Evolutionary conservation across 2,888 invertebrate species (phyloP).

Genomic region (Melanophora roralis): DNA sequence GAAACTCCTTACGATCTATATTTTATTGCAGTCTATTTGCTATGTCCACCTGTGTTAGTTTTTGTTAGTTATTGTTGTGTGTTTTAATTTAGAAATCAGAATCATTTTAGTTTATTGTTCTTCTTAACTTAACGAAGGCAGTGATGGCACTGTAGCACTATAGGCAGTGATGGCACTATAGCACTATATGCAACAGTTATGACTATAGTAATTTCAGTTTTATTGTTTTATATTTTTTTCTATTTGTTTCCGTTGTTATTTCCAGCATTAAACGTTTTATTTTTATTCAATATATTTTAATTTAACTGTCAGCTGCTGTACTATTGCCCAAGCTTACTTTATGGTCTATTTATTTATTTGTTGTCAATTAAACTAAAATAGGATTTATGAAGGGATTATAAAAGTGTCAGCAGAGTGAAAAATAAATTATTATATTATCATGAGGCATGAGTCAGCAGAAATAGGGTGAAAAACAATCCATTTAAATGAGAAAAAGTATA

Average conservation of each 20-base stretch:
- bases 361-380: constrained; percentile 50
- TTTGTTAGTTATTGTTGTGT: no score
- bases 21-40: not conserved
- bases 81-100: no score
- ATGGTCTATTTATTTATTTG: constrained; percentile 31
- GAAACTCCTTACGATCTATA: not conserved
- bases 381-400: constrained; percentile 59
- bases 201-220: constrained; percentile 12
- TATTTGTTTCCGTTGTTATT: not conserved
- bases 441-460: not conserved
- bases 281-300: not conserved
- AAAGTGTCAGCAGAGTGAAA: constrained; percentile 43
- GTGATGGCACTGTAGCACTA: no score
- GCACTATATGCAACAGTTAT: no score
- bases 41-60: constrained; percentile 3
- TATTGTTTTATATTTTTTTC: constrained; percentile 12
- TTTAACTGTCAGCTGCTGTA: constrained; percentile 29
- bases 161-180: no score
- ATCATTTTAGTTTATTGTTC: no score
- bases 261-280: not conserved
- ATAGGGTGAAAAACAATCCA: not conserved
- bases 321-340: constrained; percentile 34
- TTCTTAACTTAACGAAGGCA: no score
- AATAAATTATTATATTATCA: constrained; percentile 31
- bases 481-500: not conserved